phyloP scores from a whole-genome alignment of 30 jellyfish, hydroid and myxozoan genomes.

The Morbakka virulenta region DNA sequence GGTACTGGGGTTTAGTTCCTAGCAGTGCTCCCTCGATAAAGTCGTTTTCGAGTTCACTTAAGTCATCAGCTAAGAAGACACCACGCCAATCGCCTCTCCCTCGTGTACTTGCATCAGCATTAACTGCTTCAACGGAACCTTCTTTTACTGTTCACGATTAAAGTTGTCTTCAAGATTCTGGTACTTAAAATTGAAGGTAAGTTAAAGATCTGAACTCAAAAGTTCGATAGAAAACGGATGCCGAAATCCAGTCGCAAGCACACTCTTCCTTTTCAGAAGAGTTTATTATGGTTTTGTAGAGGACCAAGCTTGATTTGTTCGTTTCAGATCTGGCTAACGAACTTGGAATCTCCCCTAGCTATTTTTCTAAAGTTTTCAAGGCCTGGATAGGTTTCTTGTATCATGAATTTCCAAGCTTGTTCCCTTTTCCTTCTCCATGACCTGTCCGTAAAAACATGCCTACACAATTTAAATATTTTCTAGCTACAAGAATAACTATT shows the following conservation, averaged over 20 bases:
- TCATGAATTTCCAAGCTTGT: slow-evolving; percentile 25
- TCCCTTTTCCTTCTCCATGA: slow-evolving; percentile 24
- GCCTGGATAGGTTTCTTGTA: slow-evolving; percentile 26
- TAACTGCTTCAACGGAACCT: background rate
- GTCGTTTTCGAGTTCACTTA: background rate
- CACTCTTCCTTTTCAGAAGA: slow-evolving; percentile 32
- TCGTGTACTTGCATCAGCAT: background rate
- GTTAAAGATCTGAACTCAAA: background rate
- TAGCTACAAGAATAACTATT: slow-evolving; percentile 32
- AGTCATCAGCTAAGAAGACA: background rate
- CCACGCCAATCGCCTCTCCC: slow-evolving; percentile 23
- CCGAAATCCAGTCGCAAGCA: slow-evolving; percentile 42
- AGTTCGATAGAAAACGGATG: background rate
- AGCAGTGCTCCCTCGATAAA: slow-evolving; percentile 16
- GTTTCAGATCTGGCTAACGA: slow-evolving; percentile 2
- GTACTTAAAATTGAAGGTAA: too few relatives aligned
- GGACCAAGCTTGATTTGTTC: slow-evolving; percentile 31
- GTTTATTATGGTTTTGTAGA: slow-evolving; percentile 35
- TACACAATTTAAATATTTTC: slow-evolving; percentile 28
- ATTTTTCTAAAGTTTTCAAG: slow-evolving; percentile 4
- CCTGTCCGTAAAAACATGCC: slow-evolving; percentile 12
- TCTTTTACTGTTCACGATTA: background rate
- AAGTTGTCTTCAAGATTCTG: too few relatives aligned
- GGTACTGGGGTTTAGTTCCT: slow-evolving; percentile 5
- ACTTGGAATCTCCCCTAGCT: slow-evolving; percentile 23